Conservation (phyloP, 1,140 invertebrate genomes). For the Eumaeus atala region DNA sequence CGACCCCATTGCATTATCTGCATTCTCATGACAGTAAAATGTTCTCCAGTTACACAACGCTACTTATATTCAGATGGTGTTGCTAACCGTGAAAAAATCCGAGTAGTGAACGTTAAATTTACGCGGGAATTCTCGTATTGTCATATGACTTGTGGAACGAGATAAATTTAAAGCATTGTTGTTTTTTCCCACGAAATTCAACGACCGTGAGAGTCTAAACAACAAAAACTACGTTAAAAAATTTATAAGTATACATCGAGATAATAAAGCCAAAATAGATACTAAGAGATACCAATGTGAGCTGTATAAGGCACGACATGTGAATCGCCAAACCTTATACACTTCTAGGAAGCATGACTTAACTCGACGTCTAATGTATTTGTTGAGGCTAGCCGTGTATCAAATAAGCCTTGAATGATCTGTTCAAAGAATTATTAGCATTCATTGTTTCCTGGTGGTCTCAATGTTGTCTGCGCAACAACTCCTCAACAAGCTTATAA, state of each 20-base stretch:
- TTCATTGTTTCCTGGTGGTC: constrained; percentile 61
- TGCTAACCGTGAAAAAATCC: constrained; percentile 43
- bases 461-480: constrained; percentile 34
- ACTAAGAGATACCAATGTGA: constrained; percentile 4
- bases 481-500: neutral
- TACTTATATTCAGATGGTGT: constrained; percentile 42
- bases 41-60: constrained; percentile 51
- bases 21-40: constrained; percentile 38
- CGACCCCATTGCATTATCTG: constrained; percentile 46
- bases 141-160: constrained; percentile 16
- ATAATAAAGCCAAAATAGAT: neutral
- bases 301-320: neutral
- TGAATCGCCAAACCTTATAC: neutral
- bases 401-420: constrained; percentile 62
- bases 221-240: neutral
- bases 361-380: constrained; percentile 35
- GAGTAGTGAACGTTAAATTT: constrained; percentile 33
- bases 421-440: constrained; percentile 68
- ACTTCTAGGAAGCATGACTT: constrained; percentile 44
- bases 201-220: neutral
- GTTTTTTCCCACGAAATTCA: constrained; percentile 1
- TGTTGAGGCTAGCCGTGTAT: constrained; percentile 50
- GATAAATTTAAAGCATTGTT: constrained; percentile 7
- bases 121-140: constrained; percentile 32
- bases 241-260: neutral